Evolutionary conservation across 2,113 vertebrate genomes (phyloP).

Genomic region (Sprattus sprattus): DNA sequence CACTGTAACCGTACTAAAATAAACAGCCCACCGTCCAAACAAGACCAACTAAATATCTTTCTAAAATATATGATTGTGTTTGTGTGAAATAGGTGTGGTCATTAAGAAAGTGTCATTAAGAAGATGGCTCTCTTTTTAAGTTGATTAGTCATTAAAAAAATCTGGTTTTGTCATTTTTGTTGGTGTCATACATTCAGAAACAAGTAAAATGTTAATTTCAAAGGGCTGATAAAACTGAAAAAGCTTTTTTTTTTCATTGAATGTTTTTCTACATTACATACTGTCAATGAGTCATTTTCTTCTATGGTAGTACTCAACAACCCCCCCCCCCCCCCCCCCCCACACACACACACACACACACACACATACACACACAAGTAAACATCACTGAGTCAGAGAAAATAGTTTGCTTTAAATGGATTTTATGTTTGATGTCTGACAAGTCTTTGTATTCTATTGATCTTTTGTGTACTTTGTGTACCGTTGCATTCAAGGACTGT

Average conservation of each 20-base stretch:
- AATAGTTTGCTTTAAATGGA: background rate
- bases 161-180: background rate
- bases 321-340: background rate
- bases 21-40: background rate
- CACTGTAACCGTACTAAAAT: background rate
- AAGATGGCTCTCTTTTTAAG: background rate
- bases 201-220: background rate
- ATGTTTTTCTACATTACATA: conserved; percentile 3
- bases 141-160: background rate
- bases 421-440: background rate
- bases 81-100: background rate
- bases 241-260: background rate
- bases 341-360: no score
- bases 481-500: background rate
- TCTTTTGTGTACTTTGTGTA: conserved; percentile 15
- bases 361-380: no score
- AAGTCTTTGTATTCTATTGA: background rate
- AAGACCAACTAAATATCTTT: background rate
- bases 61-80: no score
- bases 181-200: background rate
- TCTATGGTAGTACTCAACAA: background rate
- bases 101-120: background rate
- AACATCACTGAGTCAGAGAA: background rate
- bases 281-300: background rate
- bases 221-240: conserved; percentile 13